These are phyloP conservation scores for Sylvietta virens DNA, from an alignment of 2,113 vertebrate genomes.

Conservation along the genomic window DNA sequence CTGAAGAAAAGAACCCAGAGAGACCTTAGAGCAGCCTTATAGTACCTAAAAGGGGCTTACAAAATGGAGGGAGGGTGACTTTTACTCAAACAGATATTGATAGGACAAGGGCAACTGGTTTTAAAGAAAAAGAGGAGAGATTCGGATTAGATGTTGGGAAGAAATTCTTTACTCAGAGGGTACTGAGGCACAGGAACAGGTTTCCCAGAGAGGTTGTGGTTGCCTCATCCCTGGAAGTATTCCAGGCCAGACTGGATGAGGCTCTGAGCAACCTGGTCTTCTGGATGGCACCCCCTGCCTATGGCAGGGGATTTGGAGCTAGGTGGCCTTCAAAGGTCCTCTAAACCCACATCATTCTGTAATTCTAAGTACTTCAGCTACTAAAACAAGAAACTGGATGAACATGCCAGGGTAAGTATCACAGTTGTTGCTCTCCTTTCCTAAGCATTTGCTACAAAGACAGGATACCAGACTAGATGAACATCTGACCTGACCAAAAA, in stretches of 20 bases:
- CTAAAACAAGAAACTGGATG: not conserved
- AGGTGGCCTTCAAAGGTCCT: not conserved
- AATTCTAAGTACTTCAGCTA: not conserved
- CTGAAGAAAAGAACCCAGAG: not conserved
- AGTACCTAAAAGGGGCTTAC: not conserved
- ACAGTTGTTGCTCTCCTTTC: not conserved
- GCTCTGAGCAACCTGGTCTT: not conserved
- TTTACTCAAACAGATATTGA: not conserved
- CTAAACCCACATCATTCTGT: not conserved
- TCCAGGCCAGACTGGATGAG: not conserved
- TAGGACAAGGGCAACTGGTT: not conserved
- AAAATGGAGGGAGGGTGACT: rapidly evolving
- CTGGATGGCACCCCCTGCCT: rapidly evolving
- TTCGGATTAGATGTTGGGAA: not conserved
- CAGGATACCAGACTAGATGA: not conserved
- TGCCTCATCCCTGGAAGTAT: not conserved
- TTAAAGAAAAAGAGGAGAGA: not conserved
- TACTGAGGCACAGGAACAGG: not conserved
- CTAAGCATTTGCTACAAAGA: not conserved
- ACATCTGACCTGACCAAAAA: not conserved
- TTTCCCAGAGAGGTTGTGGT: not conserved
- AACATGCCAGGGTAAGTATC: not conserved
- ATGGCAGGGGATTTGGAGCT: not conserved
- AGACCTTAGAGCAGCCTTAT: not conserved
- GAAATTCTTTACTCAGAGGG: not conserved